phyloP scores from a whole-genome alignment of 2,888 invertebrate genomes.

The Nebria brevicollis region DNA sequence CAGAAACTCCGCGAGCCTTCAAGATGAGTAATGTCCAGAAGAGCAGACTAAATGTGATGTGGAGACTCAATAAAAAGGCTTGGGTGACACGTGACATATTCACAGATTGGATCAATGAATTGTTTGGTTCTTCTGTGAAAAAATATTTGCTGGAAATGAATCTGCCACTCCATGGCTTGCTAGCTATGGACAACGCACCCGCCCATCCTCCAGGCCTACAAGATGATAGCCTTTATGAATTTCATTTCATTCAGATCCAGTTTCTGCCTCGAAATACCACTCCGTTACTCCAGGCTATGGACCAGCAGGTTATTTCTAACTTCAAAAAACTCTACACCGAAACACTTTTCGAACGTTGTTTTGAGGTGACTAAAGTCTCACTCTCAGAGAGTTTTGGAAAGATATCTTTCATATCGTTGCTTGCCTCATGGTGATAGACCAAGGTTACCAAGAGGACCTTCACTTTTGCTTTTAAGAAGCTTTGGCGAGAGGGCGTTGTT shows the following conservation, averaged over 20 bases:
- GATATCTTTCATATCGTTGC: too few relatives aligned
- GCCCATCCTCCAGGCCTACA: too few relatives aligned
- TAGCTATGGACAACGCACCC: too few relatives aligned
- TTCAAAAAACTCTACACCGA: too few relatives aligned
- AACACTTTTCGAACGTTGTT: too few relatives aligned
- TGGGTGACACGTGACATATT: too few relatives aligned
- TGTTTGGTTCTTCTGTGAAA: not conserved
- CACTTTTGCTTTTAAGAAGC: slow-evolving; percentile 47
- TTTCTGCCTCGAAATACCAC: too few relatives aligned
- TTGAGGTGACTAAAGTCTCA: too few relatives aligned
- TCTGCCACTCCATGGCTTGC: not conserved
- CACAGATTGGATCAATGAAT: not conserved
- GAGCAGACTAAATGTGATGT: not conserved
- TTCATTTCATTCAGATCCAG: too few relatives aligned
- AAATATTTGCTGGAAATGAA: not conserved
- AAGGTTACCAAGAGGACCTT: slow-evolving; percentile 38
- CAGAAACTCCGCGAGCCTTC: slow-evolving; percentile 49
- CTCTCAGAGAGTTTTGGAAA: too few relatives aligned
- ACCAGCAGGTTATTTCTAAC: too few relatives aligned
- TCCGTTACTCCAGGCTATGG: not conserved
- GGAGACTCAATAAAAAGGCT: not conserved
- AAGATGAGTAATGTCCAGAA: slow-evolving; percentile 32
- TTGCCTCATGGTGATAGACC: too few relatives aligned
- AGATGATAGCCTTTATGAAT: not conserved
- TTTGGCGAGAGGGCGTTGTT: slow-evolving; percentile 52